Evolutionary conservation across 2,113 vertebrate genomes (phyloP).

Genomic region (Megaptera novaeangliae): DNA sequence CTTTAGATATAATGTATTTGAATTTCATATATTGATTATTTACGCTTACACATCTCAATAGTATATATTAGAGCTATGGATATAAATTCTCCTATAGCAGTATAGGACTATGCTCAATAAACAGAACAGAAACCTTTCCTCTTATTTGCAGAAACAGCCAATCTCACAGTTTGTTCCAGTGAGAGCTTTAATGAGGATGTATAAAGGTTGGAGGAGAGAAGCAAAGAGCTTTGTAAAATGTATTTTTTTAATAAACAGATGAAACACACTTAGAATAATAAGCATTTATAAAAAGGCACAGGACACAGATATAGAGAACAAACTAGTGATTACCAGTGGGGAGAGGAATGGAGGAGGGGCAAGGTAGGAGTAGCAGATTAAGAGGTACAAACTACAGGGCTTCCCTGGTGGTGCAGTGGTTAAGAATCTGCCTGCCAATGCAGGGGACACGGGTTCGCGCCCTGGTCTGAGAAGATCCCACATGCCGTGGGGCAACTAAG

Average conservation of each 20-base stretch:
- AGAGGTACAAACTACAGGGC: not conserved
- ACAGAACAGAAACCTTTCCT: conserved; percentile 29
- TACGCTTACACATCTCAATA: conserved; percentile 47
- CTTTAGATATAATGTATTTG: not conserved
- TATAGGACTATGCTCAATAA: not conserved
- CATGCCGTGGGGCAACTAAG: too few relatives aligned
- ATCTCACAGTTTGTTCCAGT: not conserved
- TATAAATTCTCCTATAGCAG: conserved; percentile 1
- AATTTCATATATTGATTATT: not conserved
- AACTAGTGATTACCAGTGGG: not conserved
- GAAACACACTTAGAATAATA: not conserved
- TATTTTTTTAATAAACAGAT: not conserved
- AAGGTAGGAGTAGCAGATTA: not conserved
- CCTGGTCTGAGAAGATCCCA: too few relatives aligned
- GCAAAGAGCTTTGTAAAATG: not conserved
- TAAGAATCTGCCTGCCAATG: too few relatives aligned
- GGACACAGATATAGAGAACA: not conserved
- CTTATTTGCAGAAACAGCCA: not conserved
- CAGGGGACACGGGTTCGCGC: too few relatives aligned
- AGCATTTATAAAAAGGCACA: not conserved
- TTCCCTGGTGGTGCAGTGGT: too few relatives aligned
- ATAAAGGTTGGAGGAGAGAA: not conserved
- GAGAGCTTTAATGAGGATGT: not conserved
- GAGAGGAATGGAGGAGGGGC: not conserved
- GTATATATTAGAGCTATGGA: not conserved